A percentile compares a stretch with the other conserved stretches of the same genome.
These are phyloP conservation scores for Lathronympha strigana DNA, from an alignment of 2,888 invertebrate species.

Conservation along the genomic window DNA sequence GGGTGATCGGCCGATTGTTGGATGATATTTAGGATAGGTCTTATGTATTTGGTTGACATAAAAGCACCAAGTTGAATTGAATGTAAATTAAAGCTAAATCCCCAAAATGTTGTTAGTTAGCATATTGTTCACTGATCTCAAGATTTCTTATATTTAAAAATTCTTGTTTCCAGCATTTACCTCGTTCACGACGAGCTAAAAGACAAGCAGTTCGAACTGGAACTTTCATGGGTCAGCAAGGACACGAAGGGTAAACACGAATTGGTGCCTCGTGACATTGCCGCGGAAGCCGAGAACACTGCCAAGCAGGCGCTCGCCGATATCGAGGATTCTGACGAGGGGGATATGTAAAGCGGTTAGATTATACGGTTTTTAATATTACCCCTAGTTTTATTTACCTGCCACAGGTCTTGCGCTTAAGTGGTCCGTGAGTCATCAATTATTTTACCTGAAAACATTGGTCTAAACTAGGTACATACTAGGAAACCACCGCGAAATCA, in stretches of 20 bases:
- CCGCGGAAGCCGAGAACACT: conserved; percentile 92
- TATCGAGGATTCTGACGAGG: conserved; percentile 93
- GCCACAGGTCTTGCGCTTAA: not conserved
- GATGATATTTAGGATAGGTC: no score
- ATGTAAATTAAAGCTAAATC: no score
- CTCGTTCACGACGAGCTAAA: conserved; percentile 97
- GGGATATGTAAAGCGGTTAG: conserved; percentile 85
- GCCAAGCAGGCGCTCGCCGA: conserved; percentile 95
- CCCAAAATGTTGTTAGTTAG: not conserved
- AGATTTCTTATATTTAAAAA: not conserved
- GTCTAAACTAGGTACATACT: no score
- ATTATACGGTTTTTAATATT: conserved; percentile 69
- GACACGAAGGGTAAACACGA: conserved; percentile 92
- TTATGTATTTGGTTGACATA: no score
- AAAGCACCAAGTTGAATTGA: no score
- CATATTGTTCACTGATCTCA: not conserved
- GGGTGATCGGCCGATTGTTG: no score
- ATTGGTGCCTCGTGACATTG: conserved; percentile 90
- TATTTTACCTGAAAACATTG: no score
- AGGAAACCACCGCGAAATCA: no score
- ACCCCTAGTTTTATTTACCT: conserved; percentile 20
- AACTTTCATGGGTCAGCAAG: conserved; percentile 96
- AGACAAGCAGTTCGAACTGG: conserved; percentile 97
- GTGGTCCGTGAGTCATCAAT: no score
- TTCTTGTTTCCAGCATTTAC: conserved; percentile 87